Base-by-base conservation (phyloP, 2,888 invertebrate species). In the Andrena trimmerana region DNA sequence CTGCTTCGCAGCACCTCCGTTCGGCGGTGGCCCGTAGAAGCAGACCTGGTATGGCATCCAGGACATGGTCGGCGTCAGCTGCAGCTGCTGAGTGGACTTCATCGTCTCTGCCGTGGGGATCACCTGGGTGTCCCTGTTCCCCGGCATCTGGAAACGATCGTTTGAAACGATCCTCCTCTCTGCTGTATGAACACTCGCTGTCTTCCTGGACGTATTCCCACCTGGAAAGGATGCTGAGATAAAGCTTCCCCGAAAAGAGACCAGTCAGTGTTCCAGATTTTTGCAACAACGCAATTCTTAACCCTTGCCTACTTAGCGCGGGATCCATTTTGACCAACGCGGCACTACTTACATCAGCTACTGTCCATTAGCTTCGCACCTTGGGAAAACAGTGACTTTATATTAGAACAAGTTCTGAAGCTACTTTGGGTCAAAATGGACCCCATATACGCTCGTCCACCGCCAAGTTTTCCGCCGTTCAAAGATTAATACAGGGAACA, bases 11-110 rank as follows among this genome's bases (percentile, higher is more conserved):
- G 59, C 42, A 4, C 59, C 66, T 10, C 67, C 62, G 2, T 69
- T 72, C 5, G 29, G 7, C 0, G 36, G 54, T 27, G 81, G 54
- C 2, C 70, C 79, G 31, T 85, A 88, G 57, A 87, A 88, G 57
- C 93, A 93, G 1, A 93, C 86, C 0, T 90, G 91, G 72, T 92
- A 89, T 0, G 89, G 86, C 75, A 89, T 83, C 89, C 90, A 88
- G 0, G 85, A 78, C 67, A 89, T 83, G 5, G 89, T 86, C 2
- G 92, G 90, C 0, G 88, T 90, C 13, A 90, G 84, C 60, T 91
- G 92, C 36, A 92, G 70, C 62, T 92, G 93, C 67, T 93, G 92
- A 67, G 89, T 90, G 6, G 92, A 89, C 83, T 92, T 90, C 42
- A 89, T 86, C 0, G 89, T 92, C 69, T 93, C 92, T 0, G 89